Evolutionary conservation across 1,140 invertebrate genomes (phyloP).

Genomic region (Drosophila nannoptera): DNA sequence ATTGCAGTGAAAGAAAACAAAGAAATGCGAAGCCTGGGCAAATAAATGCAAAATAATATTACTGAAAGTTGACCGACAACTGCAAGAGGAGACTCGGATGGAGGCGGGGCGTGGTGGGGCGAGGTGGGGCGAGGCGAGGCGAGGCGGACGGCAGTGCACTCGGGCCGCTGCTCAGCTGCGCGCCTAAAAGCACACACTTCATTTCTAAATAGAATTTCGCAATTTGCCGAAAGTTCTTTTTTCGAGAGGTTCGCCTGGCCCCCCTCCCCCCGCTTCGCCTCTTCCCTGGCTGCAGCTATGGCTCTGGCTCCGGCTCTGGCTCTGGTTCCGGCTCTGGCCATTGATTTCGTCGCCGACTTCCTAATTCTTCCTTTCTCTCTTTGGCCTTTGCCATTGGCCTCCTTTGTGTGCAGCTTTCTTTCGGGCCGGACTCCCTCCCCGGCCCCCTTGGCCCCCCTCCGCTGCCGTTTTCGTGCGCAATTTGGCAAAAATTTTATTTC

Average conservation of each 20-base stretch:
- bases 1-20: slow-evolving; percentile 59
- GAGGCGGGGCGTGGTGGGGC: neutral
- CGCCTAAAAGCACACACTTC: slow-evolving; percentile 64
- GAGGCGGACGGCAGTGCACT: slow-evolving; percentile 64
- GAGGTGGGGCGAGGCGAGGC: slow-evolving; percentile 27
- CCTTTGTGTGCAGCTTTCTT: slow-evolving; percentile 12
- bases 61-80: slow-evolving; percentile 72
- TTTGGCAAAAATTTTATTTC: slow-evolving; percentile 49
- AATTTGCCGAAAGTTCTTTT: slow-evolving; percentile 56
- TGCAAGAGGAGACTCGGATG: slow-evolving; percentile 13
- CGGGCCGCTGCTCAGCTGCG: slow-evolving; percentile 29
- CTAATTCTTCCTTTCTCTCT: slow-evolving; percentile 25
- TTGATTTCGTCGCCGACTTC: slow-evolving; percentile 61
- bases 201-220: slow-evolving; percentile 70
- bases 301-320: slow-evolving; percentile 23
- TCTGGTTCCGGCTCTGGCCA: slow-evolving; percentile 60
- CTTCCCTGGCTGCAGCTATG: neutral
- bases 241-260: slow-evolving; percentile 19
- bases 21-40: slow-evolving; percentile 54
- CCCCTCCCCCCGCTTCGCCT: neutral
- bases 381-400: slow-evolving; percentile 6
- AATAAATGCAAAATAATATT: slow-evolving; percentile 75
- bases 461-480: slow-evolving; percentile 57
- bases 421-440: slow-evolving; percentile 5
- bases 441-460: slow-evolving; percentile 7